Percentiles rank a stretch among this genome's conserved stretches.
Evolutionary conservation across 1,140 invertebrate species (phyloP).

Genomic region (Orussus abietinus): DNA sequence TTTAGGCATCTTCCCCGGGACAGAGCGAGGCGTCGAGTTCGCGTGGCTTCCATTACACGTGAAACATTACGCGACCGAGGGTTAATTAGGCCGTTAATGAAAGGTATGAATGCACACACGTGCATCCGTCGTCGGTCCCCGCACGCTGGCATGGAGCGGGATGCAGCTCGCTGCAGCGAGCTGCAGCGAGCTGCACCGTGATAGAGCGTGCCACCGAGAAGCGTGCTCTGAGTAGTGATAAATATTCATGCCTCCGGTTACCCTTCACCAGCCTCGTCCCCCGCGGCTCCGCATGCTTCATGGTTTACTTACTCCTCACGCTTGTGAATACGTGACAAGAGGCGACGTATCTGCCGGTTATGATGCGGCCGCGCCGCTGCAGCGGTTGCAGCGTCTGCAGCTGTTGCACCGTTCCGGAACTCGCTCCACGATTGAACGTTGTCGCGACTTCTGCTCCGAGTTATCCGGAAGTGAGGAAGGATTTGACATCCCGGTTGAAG

Average conservation of each 20-base stretch:
- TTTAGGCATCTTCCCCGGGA: too few relatives aligned
- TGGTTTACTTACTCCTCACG: not conserved
- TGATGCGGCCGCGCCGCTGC: too few relatives aligned
- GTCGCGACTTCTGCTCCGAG: too few relatives aligned
- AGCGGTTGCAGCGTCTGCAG: too few relatives aligned
- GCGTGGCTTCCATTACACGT: not conserved
- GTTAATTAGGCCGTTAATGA: constrained; percentile 12
- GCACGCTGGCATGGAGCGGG: not conserved
- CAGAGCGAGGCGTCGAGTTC: too few relatives aligned
- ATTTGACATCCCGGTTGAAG: too few relatives aligned
- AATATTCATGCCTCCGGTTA: constrained; percentile 28
- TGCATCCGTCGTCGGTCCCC: not conserved
- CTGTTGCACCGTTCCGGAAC: too few relatives aligned
- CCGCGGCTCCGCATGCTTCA: not conserved
- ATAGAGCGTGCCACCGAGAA: constrained; percentile 7
- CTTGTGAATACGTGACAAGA: not conserved
- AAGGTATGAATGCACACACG: constrained; percentile 12
- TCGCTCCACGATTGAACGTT: too few relatives aligned
- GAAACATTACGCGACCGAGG: constrained; percentile 8
- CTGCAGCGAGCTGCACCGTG: too few relatives aligned
- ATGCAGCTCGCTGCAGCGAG: not conserved
- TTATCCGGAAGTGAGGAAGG: too few relatives aligned
- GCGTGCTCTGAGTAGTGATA: constrained; percentile 16
- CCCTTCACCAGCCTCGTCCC: not conserved
- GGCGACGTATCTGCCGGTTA: not conserved